Conservation (phyloP, 2,888 invertebrate species). For the Galerucella calmariensis region DNA sequence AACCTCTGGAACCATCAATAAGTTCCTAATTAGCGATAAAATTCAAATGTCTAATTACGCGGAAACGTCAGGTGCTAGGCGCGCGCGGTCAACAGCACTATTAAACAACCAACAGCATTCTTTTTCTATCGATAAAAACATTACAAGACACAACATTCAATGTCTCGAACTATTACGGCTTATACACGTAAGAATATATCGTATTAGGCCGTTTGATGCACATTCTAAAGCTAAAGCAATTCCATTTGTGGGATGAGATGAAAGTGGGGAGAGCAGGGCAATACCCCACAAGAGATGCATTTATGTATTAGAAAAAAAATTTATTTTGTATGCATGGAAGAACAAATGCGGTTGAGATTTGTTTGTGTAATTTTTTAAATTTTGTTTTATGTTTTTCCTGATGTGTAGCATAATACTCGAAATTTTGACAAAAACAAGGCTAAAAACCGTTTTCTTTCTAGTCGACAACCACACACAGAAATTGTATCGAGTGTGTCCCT, state of each 20-base stretch:
- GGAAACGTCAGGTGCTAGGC: constrained; percentile 24
- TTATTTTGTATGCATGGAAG: background rate
- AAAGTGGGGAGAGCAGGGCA: constrained; percentile 25
- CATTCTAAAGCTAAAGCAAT: constrained; percentile 21
- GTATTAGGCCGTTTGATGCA: constrained; percentile 21
- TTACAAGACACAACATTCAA: constrained; percentile 11
- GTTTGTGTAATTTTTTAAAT: background rate
- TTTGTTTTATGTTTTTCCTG: too few relatives aligned
- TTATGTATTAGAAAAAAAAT: background rate
- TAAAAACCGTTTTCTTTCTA: too few relatives aligned
- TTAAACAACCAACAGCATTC: constrained; percentile 1
- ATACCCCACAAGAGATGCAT: constrained; percentile 21
- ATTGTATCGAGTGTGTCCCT: too few relatives aligned
- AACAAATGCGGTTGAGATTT: background rate
- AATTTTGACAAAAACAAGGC: too few relatives aligned
- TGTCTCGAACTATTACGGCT: constrained; percentile 7
- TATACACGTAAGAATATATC: background rate
- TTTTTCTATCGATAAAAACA: constrained; percentile 18
- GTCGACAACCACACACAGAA: too few relatives aligned
- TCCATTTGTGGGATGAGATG: constrained; percentile 10
- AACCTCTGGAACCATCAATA: background rate
- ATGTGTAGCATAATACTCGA: too few relatives aligned
- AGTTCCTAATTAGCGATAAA: constrained; percentile 14
- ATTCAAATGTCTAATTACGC: constrained; percentile 21
- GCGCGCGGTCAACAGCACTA: constrained; percentile 21